Base-by-base conservation (phyloP, 53 echinoderm and acorn worm genomes). In the Paracentrotus lividus region DNA sequence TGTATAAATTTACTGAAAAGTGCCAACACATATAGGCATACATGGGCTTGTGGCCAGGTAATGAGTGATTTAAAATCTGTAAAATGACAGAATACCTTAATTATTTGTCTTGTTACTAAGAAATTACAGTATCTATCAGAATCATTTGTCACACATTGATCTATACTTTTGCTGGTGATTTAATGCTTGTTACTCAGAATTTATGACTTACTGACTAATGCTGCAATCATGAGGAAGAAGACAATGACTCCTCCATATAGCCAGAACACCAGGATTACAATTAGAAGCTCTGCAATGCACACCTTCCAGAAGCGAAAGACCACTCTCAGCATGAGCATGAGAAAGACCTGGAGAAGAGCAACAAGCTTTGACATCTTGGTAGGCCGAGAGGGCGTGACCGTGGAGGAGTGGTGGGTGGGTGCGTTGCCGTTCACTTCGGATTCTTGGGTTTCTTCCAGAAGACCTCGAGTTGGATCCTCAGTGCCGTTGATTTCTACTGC, bases 221-320 rank as follows among this genome's bases (percentile, higher is more conserved):
- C 72, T 51, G 76, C 76, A 0, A 91, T 34, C 91, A 91, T 91
- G 34, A 91, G 91, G 51, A 91, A 53, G 91, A 91, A 91, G 8
- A 52, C 76, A 49, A 91, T 12, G 23, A 91, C 33, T 12, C 91
- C 91, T 49, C 91, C 91, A 76, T 91, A 91, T 36, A 91, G 32
- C 91, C 91, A 91, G 53, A 91, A 91, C 15, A 76, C 76, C 76
- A 91, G 76, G 21, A 91, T 26, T 31, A 91, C 55, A 29, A 91
- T 34, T 16, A 91, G 76, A 9, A 91, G 72, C 54, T 91, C 91
- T 0, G 75, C 76, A 29, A 91, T 76, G 54, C 91, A 91, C 75
- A 91, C 91, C 56, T 75, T 91, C 91, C 91, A 91, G 76, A 69
- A 91, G 20, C 75, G 49, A 53, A 91, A 36, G 21, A 52, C 32